These are phyloP conservation scores for Didymodactylos carnosus DNA, from an alignment of 2,888 invertebrate genomes.

Conservation along the genomic window DNA sequence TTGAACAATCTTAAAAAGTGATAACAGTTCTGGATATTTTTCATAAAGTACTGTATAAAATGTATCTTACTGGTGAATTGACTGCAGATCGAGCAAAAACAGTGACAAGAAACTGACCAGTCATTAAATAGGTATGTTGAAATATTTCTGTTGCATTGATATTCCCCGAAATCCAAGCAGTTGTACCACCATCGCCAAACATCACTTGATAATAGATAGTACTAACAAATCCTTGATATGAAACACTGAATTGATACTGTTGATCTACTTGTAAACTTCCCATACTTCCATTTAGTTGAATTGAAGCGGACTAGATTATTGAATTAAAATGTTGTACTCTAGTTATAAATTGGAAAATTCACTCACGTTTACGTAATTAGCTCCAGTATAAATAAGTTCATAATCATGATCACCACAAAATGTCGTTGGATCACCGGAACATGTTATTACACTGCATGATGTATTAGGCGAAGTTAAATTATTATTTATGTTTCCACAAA, in stretches of 20 bases:
- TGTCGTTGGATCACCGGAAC: neutral
- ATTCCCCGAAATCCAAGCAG: neutral
- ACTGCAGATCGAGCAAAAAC: neutral
- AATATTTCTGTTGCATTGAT: neutral
- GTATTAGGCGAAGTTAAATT: neutral
- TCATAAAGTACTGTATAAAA: no score
- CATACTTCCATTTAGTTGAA: no score
- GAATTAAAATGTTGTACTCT: no score
- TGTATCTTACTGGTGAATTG: neutral
- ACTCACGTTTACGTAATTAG: neutral
- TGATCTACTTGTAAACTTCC: neutral
- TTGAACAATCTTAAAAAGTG: neutral
- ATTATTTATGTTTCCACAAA: neutral
- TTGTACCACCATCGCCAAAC: neutral
- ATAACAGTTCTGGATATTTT: no score
- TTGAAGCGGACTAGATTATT: no score
- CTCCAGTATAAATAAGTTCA: neutral
- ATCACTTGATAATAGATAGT: neutral
- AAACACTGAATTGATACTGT: neutral
- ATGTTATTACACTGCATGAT: neutral
- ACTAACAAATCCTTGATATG: neutral
- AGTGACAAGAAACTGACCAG: neutral
- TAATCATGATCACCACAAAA: slow-evolving; percentile 2
- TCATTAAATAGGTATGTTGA: neutral
- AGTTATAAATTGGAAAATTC: no score